These are phyloP conservation scores for Drosophila meridionalis DNA, from an alignment of 2,888 invertebrate genomes.

Conservation along the genomic window DNA sequence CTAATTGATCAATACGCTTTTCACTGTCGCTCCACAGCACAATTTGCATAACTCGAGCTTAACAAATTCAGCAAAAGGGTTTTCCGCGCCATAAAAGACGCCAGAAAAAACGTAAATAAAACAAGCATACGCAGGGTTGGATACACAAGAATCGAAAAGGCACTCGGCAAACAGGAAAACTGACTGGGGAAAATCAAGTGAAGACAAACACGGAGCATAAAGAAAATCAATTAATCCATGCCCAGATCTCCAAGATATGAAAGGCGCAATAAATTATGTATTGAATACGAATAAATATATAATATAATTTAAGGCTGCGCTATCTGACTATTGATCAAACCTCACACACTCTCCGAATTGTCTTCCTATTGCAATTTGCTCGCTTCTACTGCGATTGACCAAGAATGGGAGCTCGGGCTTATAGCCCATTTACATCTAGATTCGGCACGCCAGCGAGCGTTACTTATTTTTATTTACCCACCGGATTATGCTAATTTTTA, in stretches of 20 bases:
- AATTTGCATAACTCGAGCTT: conserved; percentile 64
- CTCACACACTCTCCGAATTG: neutral
- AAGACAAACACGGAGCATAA: neutral
- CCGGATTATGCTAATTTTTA: conserved; percentile 80
- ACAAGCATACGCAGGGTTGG: conserved; percentile 45
- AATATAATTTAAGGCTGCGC: neutral
- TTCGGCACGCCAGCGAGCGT: conserved; percentile 54
- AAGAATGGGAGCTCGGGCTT: conserved; percentile 37
- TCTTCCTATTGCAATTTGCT: conserved; percentile 37
- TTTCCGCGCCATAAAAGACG: conserved; percentile 71
- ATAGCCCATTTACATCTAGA: conserved; percentile 45
- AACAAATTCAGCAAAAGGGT: conserved; percentile 64
- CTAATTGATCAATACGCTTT: conserved; percentile 75
- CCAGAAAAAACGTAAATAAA: conserved; percentile 26
- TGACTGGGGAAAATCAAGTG: neutral
- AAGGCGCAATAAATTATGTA: neutral
- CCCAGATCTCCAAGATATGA: neutral
- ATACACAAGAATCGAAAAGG: neutral
- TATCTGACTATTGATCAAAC: neutral
- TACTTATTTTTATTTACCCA: conserved; percentile 79
- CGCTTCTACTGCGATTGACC: conserved; percentile 46
- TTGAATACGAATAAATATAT: neutral
- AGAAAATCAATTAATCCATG: conserved; percentile 9
- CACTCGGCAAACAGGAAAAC: conserved; percentile 5
- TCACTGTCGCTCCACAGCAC: conserved; percentile 41